Base-by-base conservation (phyloP, 2,888 invertebrate genomes). In the Cremastinae sp. region DNA sequence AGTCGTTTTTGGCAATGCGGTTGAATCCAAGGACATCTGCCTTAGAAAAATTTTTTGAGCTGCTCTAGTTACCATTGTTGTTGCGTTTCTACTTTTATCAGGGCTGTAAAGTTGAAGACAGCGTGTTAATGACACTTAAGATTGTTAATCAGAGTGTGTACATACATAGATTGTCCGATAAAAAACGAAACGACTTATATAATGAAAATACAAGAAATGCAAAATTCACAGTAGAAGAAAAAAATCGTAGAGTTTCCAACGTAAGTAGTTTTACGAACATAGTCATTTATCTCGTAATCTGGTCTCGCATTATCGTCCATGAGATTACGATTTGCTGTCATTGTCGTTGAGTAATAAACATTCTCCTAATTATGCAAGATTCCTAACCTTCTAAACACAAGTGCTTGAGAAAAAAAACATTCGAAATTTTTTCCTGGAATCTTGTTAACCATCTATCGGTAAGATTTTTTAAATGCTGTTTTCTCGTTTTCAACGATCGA, bases 1-100 rank as follows among this genome's bases (percentile, higher is more conserved):
- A 10, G 78, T 75, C 45, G 70, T n/a, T 62, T 72, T 58, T n/a
- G 75, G 56, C 28, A 72, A 18, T 0, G 62, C 12, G 2, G 61
- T 47, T 55, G 65, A 39, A 43, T 70, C 75, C 28, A 66, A 8
- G 1, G 78, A 69, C 14, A 75, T 41, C 7, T 22, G 58, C 55
- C 78, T 74, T 5, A 28, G 39, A 1, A 74, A 49, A 55, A 69
- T 47, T 45, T 47, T 76, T 16, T 56, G 51, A 3, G 72, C 1
- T 2, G 49, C 56, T 35, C 65, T 55, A 9, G 65, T 18, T 22
- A 73, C 58, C 78, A 79, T 80, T 20, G 14, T 28, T 47, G 16
- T 16, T 61, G 39, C 28, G 22, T 35, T 9, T 10, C 12, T 35
- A 0, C 9, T 45, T 55, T 35, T 70, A 55, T 71, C 61, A 35